These are phyloP conservation scores for Nesogale talazaci DNA, from an alignment of 2,113 vertebrate genomes.

Conservation along the genomic window DNA sequence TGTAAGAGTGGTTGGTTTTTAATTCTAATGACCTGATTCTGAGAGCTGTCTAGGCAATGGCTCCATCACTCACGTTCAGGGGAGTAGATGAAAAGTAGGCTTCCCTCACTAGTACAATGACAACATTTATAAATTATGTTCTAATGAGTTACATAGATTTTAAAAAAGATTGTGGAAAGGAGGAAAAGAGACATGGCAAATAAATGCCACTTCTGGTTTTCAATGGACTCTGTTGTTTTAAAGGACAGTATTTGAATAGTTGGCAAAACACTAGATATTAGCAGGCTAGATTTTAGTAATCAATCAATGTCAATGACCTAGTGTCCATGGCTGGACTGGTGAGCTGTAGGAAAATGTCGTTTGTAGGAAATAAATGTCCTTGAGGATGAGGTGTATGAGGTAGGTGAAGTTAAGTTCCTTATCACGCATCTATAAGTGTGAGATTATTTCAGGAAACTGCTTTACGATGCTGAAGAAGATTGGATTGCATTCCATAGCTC, in stretches of 20 bases:
- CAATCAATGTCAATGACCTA: not conserved
- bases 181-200: not conserved
- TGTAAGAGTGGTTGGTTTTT: not conserved
- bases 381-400: not conserved
- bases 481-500: not conserved
- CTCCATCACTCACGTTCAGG: not conserved
- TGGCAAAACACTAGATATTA: not conserved
- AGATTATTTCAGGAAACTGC: not conserved
- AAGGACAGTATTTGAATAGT: not conserved
- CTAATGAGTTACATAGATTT: not conserved
- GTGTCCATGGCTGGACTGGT: not conserved
- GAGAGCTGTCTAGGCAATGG: not conserved
- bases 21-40: not conserved
- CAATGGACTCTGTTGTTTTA: not conserved
- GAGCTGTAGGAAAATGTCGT: not conserved
- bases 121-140: not conserved
- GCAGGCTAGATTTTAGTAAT: not conserved
- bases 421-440: not conserved
- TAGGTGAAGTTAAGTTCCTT: not conserved
- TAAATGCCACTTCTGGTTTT: not conserved
- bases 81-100: not conserved
- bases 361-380: slow-evolving; percentile 28
- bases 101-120: not conserved
- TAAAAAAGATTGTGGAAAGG: not conserved
- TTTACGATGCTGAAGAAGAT: not conserved